Conservation (phyloP, 2,888 invertebrate genomes). For the Bedellia somnulentella region DNA sequence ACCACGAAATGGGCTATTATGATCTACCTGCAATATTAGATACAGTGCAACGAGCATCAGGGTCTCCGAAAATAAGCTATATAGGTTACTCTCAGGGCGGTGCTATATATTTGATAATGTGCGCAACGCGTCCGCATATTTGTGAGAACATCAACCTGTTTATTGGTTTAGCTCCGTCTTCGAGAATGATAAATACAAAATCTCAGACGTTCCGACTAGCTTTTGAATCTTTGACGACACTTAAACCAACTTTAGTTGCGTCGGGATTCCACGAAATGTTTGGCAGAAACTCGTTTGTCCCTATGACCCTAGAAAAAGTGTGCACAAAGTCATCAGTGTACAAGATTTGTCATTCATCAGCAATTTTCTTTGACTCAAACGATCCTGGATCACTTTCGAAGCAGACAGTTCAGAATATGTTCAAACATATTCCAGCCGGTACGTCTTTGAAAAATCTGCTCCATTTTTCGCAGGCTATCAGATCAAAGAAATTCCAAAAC, state of each 20-base stretch:
- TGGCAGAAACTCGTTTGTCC: not conserved
- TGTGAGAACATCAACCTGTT: not conserved
- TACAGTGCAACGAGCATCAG: not conserved
- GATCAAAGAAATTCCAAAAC: not conserved
- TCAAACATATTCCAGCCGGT: not conserved
- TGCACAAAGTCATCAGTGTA: not conserved
- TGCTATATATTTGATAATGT: constrained; percentile 1
- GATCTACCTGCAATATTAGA: not conserved
- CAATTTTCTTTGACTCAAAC: not conserved
- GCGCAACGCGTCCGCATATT: constrained; percentile 1
- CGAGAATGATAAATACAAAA: not conserved
- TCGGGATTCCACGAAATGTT: not conserved
- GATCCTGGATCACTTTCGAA: not conserved
- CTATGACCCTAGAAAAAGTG: not conserved
- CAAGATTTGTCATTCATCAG: not conserved
- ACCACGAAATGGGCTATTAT: not conserved
- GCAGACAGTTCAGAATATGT: not conserved
- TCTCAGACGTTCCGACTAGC: not conserved
- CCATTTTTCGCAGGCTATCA: not conserved
- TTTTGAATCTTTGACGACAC: not conserved
- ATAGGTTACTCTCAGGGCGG: constrained; percentile 2
- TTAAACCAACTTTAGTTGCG: not conserved
- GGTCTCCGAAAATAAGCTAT: not conserved
- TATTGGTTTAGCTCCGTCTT: not conserved
- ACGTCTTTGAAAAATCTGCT: not conserved